A percentile compares a stretch with the other conserved stretches of the same genome.
Evolutionary conservation across 2,113 vertebrate genomes (phyloP).

Genomic region (Campylorhamphus procurvoides): DNA sequence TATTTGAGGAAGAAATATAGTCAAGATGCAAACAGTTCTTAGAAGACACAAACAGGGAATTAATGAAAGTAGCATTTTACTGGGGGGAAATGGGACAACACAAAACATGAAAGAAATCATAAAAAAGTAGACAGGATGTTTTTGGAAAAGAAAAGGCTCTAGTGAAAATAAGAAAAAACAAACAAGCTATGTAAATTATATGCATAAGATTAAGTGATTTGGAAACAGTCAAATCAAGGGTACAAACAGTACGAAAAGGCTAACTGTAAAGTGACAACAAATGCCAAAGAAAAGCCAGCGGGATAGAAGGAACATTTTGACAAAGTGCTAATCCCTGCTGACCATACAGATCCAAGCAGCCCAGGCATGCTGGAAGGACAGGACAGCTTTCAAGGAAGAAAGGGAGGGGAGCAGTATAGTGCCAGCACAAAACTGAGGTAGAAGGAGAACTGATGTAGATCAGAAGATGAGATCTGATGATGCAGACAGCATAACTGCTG

Average conservation of each 20-base stretch:
- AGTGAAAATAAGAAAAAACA: background rate
- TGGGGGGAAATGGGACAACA: background rate
- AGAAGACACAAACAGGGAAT: background rate
- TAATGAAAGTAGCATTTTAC: background rate
- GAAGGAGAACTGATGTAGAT: background rate
- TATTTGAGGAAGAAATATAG: background rate
- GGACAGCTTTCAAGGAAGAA: background rate
- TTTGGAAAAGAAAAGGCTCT: background rate
- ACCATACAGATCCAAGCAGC: background rate
- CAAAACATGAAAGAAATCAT: background rate
- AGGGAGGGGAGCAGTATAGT: background rate
- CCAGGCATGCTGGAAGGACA: background rate
- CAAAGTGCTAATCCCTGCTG: conserved; percentile 8
- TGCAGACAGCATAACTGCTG: background rate
- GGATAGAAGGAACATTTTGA: background rate
- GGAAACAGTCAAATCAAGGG: background rate
- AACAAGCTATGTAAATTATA: background rate
- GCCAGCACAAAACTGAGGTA: background rate
- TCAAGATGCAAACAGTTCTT: background rate
- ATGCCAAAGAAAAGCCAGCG: background rate
- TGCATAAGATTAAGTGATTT: background rate
- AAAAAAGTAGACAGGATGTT: background rate
- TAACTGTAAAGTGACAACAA: background rate
- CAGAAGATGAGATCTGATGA: background rate
- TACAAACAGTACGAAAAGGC: background rate